Evolutionary conservation across 2,888 invertebrate species (phyloP), one percentile per base, ranked within the genome.

Genomic region (Pachliopta kotzebuea): DNA sequence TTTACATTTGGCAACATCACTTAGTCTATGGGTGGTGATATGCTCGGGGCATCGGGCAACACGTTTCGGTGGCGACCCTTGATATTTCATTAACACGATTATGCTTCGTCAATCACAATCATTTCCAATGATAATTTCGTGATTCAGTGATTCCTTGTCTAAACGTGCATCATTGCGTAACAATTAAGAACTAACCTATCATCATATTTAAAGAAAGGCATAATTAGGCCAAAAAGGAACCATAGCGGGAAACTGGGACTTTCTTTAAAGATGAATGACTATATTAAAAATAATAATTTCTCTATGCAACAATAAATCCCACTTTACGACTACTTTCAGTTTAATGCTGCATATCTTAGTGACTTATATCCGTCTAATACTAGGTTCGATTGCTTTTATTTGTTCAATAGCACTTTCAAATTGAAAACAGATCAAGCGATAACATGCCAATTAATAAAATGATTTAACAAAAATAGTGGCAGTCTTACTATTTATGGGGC

Each of bases 1-100:
- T 88, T 81, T 88, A 90, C 90, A 89, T 90, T 90, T 90, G 90
- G 90, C 90, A 90, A 86, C 85, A 80, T 83, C 72, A 75, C 86
- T 89, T 88, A 90, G 76, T 80, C 88, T 90, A 90, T 80, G 80
- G 80, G 82, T 74, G 84, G 82, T 87, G 90, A 90, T 90, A 90
- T 90, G 90, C 87, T 79, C 85, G 74, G 79, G 80, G 86, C 85
- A 79, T 80, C 77, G 86, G 84, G 79, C 72, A 71, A 67, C 84
- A 84, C 79, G 82, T n/a, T 78, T 81, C 76, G 81, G 81, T 79
- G 42, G 62, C 56, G 18, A 70, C 82, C 84, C 83, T 78, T 88
- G 86, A 86, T 88, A 88, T 88, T 76, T 76, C 74, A 69, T 52
- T 68, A 69, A 81, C 73, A 57, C 54, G 55, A 76, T 78, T 80